Evolutionary conservation across 2,888 invertebrate genomes (phyloP), one percentile per base, ranked within the genome.

Genomic region (Agonopterix arenella): DNA sequence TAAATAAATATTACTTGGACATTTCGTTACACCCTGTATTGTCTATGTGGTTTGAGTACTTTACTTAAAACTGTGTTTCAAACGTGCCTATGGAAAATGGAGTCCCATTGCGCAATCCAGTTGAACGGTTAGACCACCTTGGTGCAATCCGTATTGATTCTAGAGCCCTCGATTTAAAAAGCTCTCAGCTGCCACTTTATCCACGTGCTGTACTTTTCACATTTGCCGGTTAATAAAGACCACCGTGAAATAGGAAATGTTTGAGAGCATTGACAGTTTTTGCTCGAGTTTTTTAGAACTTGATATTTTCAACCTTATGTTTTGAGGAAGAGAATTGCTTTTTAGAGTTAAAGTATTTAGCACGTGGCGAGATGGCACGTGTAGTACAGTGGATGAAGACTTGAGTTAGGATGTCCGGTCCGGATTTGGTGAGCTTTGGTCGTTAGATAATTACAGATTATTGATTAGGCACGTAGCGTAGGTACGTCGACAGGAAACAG

Each of bases 171-270:
- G 18, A 53, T 50, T 46, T 50, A 49, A 56, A 56, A 51, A 53
- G 50, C 53, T 41, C 52, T 56, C 45, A 18, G 47, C 46, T 3
- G 38, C 53, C 62, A 56, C 58, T 60, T 60, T 49, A 62, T 58
- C 60, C 61, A 59, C 62, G 62, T 57, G 57, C 58, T 54, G 28
- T 28, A 52, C 49, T 49, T 45, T 45, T 49, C 40, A 49, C 45
- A 52, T 46, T 50, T 36, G 42, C 49, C 46, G 46, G 28, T 18
- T 49, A 48, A 49, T 28, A n/a, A 7, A 45, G 49, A 50, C 49
- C 49, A 45, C 49, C 49, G 36, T 13, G 37, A 45, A 45, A 9
- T 11, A 45, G 45, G 45, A 45, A 40, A 40, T n/a, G 40, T 40
- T 40, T 40, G 40, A 40, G 40, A 40, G 40, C 40, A 40, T n/a